These are phyloP conservation scores for Stegodyphus mimosarum DNA, from an alignment of 1,140 invertebrate genomes.

Conservation along the genomic window DNA sequence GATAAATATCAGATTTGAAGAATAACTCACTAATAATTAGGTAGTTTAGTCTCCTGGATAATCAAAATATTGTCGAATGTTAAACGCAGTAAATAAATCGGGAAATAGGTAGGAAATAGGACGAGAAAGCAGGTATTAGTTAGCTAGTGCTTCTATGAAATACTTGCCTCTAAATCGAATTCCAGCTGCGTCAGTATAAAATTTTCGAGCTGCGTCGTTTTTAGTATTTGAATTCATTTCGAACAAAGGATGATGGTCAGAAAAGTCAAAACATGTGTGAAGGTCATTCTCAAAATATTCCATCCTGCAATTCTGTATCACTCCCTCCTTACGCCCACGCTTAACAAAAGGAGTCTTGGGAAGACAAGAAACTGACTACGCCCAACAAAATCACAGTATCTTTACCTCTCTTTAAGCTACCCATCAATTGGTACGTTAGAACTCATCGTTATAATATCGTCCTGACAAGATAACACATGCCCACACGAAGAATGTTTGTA, in stretches of 20 bases:
- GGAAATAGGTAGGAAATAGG: too few relatives aligned
- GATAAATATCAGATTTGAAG: too few relatives aligned
- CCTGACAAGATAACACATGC: conserved; percentile 1
- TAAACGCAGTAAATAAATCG: too few relatives aligned
- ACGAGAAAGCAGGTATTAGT: too few relatives aligned
- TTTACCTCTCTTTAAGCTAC: not conserved
- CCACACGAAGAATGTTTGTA: conserved; percentile 24
- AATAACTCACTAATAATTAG: too few relatives aligned
- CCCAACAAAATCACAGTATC: conserved; percentile 36
- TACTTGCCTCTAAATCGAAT: too few relatives aligned
- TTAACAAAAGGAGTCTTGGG: not conserved
- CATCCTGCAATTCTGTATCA: conserved; percentile 21
- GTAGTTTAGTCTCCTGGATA: too few relatives aligned
- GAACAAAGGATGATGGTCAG: not conserved
- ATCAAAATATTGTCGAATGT: too few relatives aligned
- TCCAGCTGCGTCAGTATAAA: too few relatives aligned
- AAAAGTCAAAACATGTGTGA: not conserved
- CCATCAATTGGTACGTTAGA: conserved; percentile 14
- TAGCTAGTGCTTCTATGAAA: too few relatives aligned
- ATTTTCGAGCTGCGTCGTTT: too few relatives aligned
- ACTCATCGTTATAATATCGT: conserved; percentile 12
- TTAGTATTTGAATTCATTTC: not conserved
- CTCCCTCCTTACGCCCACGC: conserved; percentile 28
- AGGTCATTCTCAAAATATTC: not conserved
- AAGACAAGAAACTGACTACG: not conserved